These are phyloP conservation scores for Lanius ludovicianus DNA, from an alignment of 2,113 vertebrate genomes.

Conservation along the genomic window DNA sequence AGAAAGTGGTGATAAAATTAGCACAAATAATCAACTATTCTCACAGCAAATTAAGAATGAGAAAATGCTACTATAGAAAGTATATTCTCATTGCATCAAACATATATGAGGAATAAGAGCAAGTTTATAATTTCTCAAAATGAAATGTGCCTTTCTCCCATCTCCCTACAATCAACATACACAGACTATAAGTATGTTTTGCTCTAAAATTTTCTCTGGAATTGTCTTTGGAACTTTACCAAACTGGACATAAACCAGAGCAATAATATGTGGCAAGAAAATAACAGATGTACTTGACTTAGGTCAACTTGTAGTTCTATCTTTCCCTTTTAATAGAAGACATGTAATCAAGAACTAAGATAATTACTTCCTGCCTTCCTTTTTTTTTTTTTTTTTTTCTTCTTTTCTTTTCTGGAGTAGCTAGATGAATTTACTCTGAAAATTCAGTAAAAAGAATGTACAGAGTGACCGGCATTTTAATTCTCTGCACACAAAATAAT, in stretches of 20 bases:
- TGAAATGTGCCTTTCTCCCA: not conserved
- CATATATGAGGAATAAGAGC: not conserved
- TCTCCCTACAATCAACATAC: not conserved
- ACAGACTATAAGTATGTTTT: not conserved
- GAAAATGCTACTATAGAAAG: not conserved
- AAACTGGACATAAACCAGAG: constrained; percentile 1
- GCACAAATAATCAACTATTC: not conserved
- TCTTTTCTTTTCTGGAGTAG: not conserved
- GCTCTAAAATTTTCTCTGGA: not conserved
- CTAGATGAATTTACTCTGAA: not conserved
- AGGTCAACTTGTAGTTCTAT: not conserved
- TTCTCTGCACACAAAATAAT: not conserved
- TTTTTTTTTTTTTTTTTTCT: not conserved
- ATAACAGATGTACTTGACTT: constrained; percentile 6
- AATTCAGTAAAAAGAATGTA: not conserved
- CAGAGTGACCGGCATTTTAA: not conserved
- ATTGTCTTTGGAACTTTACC: not conserved
- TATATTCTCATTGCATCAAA: not conserved
- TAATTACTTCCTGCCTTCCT: not conserved
- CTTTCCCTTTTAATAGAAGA: constrained; percentile 1
- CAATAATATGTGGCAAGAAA: not conserved
- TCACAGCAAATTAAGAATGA: not conserved
- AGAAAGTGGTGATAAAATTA: not conserved
- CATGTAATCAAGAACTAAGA: not conserved
- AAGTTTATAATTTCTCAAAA: not conserved